These are phyloP conservation scores for Spondyliosoma cantharus DNA, from an alignment of 2,797 vertebrate genomes.

Conservation along the genomic window DNA sequence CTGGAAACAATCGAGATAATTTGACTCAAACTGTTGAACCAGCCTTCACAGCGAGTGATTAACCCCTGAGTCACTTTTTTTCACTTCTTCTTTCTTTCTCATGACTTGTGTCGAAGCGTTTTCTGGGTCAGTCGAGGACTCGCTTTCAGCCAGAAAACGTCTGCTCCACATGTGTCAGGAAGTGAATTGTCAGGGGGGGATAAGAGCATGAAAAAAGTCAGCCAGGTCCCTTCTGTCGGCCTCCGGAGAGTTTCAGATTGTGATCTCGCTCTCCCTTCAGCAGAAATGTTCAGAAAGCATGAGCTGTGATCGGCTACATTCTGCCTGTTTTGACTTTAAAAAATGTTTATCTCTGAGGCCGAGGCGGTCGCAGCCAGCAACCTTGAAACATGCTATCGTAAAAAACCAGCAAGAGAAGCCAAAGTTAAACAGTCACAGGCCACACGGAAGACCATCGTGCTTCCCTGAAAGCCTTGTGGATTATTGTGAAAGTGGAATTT, in stretches of 20 bases:
- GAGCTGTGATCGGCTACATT: neutral
- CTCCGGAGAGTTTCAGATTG: neutral
- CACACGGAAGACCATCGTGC: neutral
- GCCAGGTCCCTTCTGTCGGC: neutral
- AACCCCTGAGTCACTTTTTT: conserved; percentile 23
- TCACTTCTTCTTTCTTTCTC: conserved; percentile 48
- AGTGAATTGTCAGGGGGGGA: conserved; percentile 21
- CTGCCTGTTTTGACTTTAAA: neutral
- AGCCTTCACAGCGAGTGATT: conserved; percentile 18
- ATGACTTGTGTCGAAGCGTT: neutral
- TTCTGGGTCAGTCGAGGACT: conserved; percentile 13
- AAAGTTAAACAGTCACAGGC: neutral
- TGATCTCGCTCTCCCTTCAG: neutral
- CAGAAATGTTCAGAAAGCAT: neutral
- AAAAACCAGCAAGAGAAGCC: neutral
- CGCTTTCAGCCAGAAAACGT: neutral
- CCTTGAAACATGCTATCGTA: neutral
- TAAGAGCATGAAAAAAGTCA: neutral
- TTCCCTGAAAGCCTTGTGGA: conserved; percentile 27
- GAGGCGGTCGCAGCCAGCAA: neutral
- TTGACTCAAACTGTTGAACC: conserved; percentile 8
- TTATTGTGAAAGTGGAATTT: neutral
- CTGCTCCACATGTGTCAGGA: conserved; percentile 20
- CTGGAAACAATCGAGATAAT: conserved; percentile 34
- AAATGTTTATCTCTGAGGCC: neutral